Base-by-base conservation (phyloP, 37 sponge, comb jelly and placozoan species). In the Chondrosia reniformis region DNA sequence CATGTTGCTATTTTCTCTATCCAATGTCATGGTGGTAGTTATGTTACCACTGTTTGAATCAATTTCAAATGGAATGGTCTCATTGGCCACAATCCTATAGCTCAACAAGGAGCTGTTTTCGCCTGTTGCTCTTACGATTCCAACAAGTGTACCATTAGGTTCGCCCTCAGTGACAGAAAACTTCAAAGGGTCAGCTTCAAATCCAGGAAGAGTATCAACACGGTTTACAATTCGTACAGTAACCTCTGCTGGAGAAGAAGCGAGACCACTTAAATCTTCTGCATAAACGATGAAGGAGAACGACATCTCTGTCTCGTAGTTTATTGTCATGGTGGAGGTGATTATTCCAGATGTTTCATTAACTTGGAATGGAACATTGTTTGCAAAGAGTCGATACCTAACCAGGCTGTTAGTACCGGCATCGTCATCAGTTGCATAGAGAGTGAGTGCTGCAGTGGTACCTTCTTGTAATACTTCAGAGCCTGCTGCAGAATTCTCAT, bases 351-450 rank as follows among this genome's bases (percentile, higher is more conserved):
- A 78, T 8, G 27, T 75, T 1, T 37, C 0, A 21, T 37, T 12
- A 25, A 90, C 17, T 1, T 12, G 0, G 49, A 90, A 90, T 4
- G 82, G 58, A 3, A 38, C 39, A 21, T 78, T 45, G 0, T 38
- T 40, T 6, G 3, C 19, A 46, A 32, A 28, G 13, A 87, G 28
- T 28, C 76, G 56, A 46, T 91, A 91, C 2, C 12, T 49, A 9
- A 86, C 46, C 0, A 28, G 64, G 9, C 78, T 88, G 28, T 56
- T 75, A 3, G 38, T 36, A 0, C 83, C 83, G 44, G 66, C 59
- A 61, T 86, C 91, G 22, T 45, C 67, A 46, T 86, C 87, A 34
- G 32, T 39, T 24, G 91, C 91, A 44, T 15, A n/a, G 5, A 86
- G 84, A 43, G 28, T 79, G 24, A 80, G 59, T 4, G 72, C 42